Base-by-base conservation (phyloP, 2,888 invertebrate genomes). In the Epirrhoe tristata region DNA sequence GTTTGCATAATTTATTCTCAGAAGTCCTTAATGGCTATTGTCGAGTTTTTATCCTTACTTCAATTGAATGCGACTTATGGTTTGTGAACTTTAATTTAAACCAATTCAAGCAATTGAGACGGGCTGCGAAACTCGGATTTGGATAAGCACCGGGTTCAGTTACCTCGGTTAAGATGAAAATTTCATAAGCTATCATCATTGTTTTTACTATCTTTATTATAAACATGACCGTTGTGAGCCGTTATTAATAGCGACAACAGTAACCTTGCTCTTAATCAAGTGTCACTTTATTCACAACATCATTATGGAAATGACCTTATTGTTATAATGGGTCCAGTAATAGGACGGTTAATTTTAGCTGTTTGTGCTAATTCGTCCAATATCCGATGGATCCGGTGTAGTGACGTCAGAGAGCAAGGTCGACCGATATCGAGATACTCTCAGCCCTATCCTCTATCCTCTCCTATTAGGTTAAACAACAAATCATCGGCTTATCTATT, bases 91-190 rank as follows among this genome's bases (percentile, higher is more conserved):
- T 83, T 87, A 87, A 91, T 88, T 91, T 77, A 82, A 86, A 76
- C 79, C 88, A 91, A 91, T 92, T 92, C 81, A 88, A 83, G 78
- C 90, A 93, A 91, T 93, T 92, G 90, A 87, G 82, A 77, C 75
- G 74, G 75, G 58, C 71, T 63, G 68, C 51, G 53, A 52, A 24
- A 43, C 48, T 69, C 59, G 64, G 67, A 67, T 73, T 69, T 62
- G 67, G 64, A 63, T 62, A 54, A 31, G 62, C 31, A 62, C 54
- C 48, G 46, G 60, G 70, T 67, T 59, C 72, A 62, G 58, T 70
- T 63, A 71, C 72, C 72, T 70, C 39, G 10, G 43, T 43, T 55
- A 58, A 56, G 7, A 53, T 55, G 12, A 52, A 48, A 48, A 7
- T 53, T 59, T 52, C 39, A 59, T 31, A 50, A 31, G 12, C 59